phyloP scores from a whole-genome alignment of 2,888 invertebrate species.

The Oxyteleia sp. region DNA sequence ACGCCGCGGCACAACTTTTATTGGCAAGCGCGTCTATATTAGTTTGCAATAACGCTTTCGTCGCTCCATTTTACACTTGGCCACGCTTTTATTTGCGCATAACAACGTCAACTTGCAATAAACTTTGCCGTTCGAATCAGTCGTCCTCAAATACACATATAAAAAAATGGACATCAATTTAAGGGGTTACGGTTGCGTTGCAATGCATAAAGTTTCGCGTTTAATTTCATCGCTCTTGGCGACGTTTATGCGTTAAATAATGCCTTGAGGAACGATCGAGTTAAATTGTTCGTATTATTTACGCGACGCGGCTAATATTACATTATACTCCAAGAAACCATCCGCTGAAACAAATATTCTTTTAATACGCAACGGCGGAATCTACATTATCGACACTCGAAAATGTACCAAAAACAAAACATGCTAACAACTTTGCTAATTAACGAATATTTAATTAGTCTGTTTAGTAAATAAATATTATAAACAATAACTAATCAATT shows the following conservation, averaged over 20 bases:
- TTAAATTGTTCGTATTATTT: no score
- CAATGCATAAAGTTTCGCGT: neutral
- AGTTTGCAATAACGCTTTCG: slow-evolving; percentile 31
- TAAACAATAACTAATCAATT: no score
- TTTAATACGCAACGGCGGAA: no score
- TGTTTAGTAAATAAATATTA: no score
- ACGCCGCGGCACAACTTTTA: slow-evolving; percentile 18
- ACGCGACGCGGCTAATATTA: no score
- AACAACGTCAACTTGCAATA: neutral
- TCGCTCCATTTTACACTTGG: neutral
- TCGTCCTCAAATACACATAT: neutral
- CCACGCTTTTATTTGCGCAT: neutral
- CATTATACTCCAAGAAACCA: no score
- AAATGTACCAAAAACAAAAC: no score
- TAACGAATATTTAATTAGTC: no score
- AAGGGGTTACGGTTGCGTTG: neutral
- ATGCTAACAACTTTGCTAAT: no score
- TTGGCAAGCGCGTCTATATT: slow-evolving; percentile 23
- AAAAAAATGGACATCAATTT: neutral
- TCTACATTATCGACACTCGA: no score
- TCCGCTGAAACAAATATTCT: no score
- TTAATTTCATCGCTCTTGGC: neutral
- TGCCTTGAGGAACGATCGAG: neutral
- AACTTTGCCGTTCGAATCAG: neutral
- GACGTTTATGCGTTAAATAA: neutral